Conservation (phyloP, 2,113 vertebrate genomes). For the Mystacornis crossleyi region DNA sequence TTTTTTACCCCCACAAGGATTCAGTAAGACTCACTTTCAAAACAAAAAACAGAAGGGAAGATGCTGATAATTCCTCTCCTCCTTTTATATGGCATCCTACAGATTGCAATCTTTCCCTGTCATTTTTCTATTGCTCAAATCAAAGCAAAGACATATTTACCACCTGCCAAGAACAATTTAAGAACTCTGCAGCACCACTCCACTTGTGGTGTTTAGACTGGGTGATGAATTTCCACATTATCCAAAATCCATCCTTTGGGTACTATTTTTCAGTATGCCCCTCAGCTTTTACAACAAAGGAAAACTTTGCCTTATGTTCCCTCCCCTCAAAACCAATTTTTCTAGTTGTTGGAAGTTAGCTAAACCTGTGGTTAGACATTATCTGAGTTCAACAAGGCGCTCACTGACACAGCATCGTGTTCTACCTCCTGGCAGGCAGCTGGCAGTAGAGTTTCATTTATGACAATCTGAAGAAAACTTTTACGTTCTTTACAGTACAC, state of each 20-base stretch:
- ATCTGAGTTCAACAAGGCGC: neutral
- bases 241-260: neutral
- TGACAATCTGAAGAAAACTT: neutral
- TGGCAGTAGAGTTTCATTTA: neutral
- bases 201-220: neutral
- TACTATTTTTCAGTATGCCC: neutral
- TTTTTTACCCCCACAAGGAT: accelerated
- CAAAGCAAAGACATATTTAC: neutral
- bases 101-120: neutral
- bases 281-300: neutral
- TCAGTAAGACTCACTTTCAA: neutral
- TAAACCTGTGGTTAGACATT: neutral
- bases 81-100: neutral
- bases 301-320: neutral
- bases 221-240: neutral
- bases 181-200: neutral
- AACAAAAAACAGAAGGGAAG: neutral
- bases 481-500: neutral
- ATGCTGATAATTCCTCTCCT: neutral
- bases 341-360: neutral
- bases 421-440: neutral
- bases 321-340: neutral
- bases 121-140: neutral
- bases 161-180: neutral
- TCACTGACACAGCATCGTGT: neutral